phyloP scores from a whole-genome alignment of 2,113 vertebrate species.

The Cacatua alba region DNA sequence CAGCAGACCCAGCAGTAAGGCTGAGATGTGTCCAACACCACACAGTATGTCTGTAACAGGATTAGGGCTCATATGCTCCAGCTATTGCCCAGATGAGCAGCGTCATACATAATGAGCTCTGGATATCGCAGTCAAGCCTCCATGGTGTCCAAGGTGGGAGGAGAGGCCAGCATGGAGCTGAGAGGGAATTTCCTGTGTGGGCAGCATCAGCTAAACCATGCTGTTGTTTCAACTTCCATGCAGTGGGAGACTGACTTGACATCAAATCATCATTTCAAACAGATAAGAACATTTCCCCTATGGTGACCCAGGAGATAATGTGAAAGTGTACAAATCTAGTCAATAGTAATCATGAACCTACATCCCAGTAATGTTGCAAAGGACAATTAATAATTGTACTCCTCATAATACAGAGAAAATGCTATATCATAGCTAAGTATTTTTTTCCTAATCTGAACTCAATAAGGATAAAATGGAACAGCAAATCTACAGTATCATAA shows the following conservation, averaged over 20 bases:
- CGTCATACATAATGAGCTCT: fast-evolving
- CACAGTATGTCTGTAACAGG: neutral
- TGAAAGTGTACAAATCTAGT: neutral
- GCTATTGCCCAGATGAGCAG: neutral
- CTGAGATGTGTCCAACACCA: neutral
- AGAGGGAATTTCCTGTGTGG: neutral
- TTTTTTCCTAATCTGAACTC: neutral
- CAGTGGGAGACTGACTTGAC: neutral
- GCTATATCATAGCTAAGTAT: neutral
- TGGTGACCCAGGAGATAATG: neutral
- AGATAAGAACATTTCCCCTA: neutral
- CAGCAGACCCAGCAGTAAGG: neutral
- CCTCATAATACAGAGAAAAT: neutral
- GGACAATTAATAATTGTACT: neutral
- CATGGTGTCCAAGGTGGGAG: fast-evolving
- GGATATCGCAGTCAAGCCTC: neutral
- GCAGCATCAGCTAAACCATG: neutral
- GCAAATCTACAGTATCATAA: neutral
- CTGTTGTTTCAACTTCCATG: neutral
- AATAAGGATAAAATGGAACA: constrained; percentile 3
- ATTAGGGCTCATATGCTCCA: neutral
- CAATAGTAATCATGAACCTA: neutral
- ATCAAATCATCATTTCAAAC: neutral
- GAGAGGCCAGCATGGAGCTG: neutral
- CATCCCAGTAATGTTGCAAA: neutral